Evolutionary conservation across 1,140 invertebrate genomes (phyloP).

Genomic region (Bactericera cockerelli): DNA sequence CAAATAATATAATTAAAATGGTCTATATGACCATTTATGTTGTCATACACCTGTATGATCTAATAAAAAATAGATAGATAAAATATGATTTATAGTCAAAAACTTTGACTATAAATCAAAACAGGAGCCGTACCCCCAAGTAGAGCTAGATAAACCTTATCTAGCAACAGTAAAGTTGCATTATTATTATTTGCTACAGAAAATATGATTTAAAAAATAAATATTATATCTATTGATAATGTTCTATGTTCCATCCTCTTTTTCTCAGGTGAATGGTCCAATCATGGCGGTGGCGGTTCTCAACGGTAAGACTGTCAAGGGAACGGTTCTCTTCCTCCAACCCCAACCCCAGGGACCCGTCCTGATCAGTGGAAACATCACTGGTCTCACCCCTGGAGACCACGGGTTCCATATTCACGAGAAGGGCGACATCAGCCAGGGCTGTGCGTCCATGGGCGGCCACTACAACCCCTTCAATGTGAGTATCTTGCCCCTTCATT

Average conservation of each 20-base stretch:
- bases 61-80: no score
- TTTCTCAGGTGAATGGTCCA: background rate
- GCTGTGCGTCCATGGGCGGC: slow-evolving; percentile 33
- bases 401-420: slow-evolving; percentile 66
- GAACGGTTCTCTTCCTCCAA: slow-evolving; percentile 16
- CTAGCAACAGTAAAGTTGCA: no score
- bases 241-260: background rate
- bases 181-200: no score
- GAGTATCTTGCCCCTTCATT: slow-evolving; percentile 14
- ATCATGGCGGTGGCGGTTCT: background rate
- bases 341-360: slow-evolving; percentile 29
- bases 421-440: slow-evolving; percentile 48
- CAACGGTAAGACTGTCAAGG: slow-evolving; percentile 9
- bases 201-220: no score
- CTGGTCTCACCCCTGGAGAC: slow-evolving; percentile 37
- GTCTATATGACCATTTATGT: no score
- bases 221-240: no score
- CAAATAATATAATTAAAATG: no score
- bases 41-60: no score
- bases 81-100: no score
- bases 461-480: slow-evolving; percentile 32
- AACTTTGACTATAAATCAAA: no score
- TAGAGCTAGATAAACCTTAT: no score
- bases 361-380: slow-evolving; percentile 37
- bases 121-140: no score